Conservation (phyloP, 2,113 vertebrate species). For the Neolamprologus modestus region DNA sequence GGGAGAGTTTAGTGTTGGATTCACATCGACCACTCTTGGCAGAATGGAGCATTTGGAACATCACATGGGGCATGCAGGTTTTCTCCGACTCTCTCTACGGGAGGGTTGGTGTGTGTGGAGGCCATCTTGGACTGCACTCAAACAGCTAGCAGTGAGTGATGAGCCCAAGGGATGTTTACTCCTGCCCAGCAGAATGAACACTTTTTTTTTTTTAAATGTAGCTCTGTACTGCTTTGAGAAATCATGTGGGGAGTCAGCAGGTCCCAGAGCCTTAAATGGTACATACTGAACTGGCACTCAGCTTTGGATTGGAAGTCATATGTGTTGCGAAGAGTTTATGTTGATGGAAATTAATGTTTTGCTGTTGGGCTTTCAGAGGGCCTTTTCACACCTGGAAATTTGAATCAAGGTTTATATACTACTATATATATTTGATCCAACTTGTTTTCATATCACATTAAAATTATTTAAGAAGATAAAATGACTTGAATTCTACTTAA, state of each 20-base stretch:
- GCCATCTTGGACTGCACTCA: constrained; percentile 39
- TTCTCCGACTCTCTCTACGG: not conserved
- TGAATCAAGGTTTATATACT: not conserved
- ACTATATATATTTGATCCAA: not conserved
- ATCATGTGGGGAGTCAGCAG: constrained; percentile 19
- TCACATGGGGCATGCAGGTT: constrained; percentile 19
- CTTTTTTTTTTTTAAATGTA: not conserved
- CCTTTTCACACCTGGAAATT: not conserved
- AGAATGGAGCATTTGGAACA: constrained; percentile 14
- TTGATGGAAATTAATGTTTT: not conserved
- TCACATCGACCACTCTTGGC: constrained; percentile 20
- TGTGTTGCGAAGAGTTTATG: not conserved
- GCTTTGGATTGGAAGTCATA: not conserved
- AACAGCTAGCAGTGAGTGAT: constrained; percentile 46
- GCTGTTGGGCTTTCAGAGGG: not conserved
- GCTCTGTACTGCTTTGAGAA: not conserved
- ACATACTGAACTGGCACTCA: constrained; percentile 22
- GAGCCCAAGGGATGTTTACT: constrained; percentile 29
- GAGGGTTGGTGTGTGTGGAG: not conserved
- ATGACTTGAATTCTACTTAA: not conserved
- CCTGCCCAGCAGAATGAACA: constrained; percentile 38
- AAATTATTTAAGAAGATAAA: not conserved
- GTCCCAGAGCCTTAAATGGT: constrained; percentile 40
- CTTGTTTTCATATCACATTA: not conserved
- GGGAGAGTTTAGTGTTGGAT: constrained; percentile 15